These are phyloP conservation scores for Oreonectes daqikongensis DNA, from an alignment of 2,797 vertebrate genomes.

Conservation along the genomic window DNA sequence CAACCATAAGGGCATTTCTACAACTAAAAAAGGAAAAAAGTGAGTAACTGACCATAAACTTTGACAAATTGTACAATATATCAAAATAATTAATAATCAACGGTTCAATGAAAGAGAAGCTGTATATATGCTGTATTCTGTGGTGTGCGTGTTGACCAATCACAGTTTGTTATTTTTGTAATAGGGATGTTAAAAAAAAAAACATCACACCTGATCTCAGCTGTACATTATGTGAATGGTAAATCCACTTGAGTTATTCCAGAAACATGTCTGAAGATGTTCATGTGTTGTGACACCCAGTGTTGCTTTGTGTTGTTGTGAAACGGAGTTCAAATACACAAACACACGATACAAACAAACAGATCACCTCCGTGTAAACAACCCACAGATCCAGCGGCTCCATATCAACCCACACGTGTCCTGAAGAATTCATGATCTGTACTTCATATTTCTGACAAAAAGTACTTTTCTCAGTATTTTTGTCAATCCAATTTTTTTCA, in stretches of 20 bases:
- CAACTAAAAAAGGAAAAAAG: no score
- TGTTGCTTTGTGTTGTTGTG: conserved; percentile 73
- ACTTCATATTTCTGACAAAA: neutral
- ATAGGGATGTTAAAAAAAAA: neutral
- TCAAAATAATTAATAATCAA: no score
- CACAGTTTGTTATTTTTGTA: no score
- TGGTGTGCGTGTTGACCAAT: no score
- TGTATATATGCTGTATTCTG: no score
- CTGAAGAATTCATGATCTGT: neutral
- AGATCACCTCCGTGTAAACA: conserved; percentile 20
- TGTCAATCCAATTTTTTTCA: neutral
- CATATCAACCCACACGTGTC: neutral
- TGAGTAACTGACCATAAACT: no score
- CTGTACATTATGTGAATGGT: conserved; percentile 62
- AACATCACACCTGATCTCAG: conserved; percentile 62
- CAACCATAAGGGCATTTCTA: no score
- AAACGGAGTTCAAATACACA: conserved; percentile 68
- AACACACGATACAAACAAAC: conserved; percentile 23
- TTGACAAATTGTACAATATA: no score
- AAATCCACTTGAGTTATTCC: conserved; percentile 71
- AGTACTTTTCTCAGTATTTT: neutral
- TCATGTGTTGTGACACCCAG: conserved; percentile 69
- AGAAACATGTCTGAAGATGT: conserved; percentile 68
- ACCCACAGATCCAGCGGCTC: neutral
- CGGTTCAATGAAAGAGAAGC: no score